A percentile compares a stretch with the other conserved stretches of the same genome.
These are phyloP conservation scores for Xestia sexstrigata DNA, from an alignment of 2,888 invertebrate species.

Conservation along the genomic window DNA sequence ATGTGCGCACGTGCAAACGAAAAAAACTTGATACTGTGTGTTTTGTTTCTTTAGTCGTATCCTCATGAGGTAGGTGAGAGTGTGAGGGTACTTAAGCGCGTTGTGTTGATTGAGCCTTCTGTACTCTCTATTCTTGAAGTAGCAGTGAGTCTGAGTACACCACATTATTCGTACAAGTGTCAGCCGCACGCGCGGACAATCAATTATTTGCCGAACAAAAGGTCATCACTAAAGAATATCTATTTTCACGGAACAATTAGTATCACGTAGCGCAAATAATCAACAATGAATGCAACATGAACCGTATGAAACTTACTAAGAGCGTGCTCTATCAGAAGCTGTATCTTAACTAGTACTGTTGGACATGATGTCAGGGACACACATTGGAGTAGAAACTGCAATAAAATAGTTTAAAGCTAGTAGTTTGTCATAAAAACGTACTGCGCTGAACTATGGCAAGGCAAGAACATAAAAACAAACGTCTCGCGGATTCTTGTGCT, in stretches of 20 bases:
- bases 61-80: not conserved
- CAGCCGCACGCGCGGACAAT: slow-evolving; percentile 33
- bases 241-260: slow-evolving; percentile 44
- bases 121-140: not conserved
- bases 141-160: slow-evolving; percentile 9
- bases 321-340: slow-evolving; percentile 24
- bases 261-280: slow-evolving; percentile 33
- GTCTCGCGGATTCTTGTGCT: slow-evolving; percentile 1
- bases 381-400: slow-evolving; percentile 28
- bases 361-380: slow-evolving; percentile 35
- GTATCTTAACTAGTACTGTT: slow-evolving; percentile 10
- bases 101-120: slow-evolving; percentile 10
- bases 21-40: not conserved
- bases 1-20: not conserved
- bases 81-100: not conserved
- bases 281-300: slow-evolving; percentile 28
- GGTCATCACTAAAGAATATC: slow-evolving; percentile 53
- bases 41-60: not conserved
- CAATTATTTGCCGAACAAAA: slow-evolving; percentile 63
- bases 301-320: not conserved
- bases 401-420: slow-evolving; percentile 22
- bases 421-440: slow-evolving; percentile 43
- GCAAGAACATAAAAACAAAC: slow-evolving; percentile 13
- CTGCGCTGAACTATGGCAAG: slow-evolving; percentile 36
- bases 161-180: slow-evolving; percentile 18